Base-by-base conservation (phyloP, 1,140 invertebrate genomes). In the Trypoxylus dichotomus region DNA sequence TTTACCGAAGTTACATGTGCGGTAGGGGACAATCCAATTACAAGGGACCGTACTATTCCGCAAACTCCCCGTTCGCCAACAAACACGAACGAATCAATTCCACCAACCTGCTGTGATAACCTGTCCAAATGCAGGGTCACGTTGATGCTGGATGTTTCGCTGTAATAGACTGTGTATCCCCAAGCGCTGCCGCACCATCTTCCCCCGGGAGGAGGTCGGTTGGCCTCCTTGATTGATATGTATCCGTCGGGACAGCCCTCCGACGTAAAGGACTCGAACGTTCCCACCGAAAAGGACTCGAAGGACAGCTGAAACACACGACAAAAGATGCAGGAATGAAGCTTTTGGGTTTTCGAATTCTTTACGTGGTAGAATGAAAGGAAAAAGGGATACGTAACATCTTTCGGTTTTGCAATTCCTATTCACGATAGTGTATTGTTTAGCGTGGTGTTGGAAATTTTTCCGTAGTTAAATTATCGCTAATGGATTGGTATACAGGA, bases 81-180 rank as follows among this genome's bases (percentile, higher is more conserved):
- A 37, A 71, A 29, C 24, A 27, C 63, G 29, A 27, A 29, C 24
- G 29, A 71, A 71, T 71, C 24, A 71, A 10, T 27, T 71, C 19
- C 6, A 47, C 19, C 47, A 86, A 93, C 92, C 91, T 93, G 92
- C 86, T 93, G 93, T 76, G 91, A 92, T 54, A 94, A 86, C 80
- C 90, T 90, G 79, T 91, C 90, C 27, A 95, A 86, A 82, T 90
- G 88, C 54, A 94, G 87, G 21, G 93, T 93, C 82, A 95, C 87
- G 85, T 94, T 94, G 79, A 95, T 91, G 76, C 92, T 93, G 77
- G 90, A 87, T 24, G 92, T 94, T 86, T 95, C 94, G 85, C 93
- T 94, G 87, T 94, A 95, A 87, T 95, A 95, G 29, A 94, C 93
- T 0, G 93, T 94, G 85, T 94, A 94, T 27, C 94, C 93, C 93